Percentiles rank a stretch among this genome's conserved stretches.
Conservation (phyloP, 2,888 invertebrate species). For the Neocrepidodera transversa region DNA sequence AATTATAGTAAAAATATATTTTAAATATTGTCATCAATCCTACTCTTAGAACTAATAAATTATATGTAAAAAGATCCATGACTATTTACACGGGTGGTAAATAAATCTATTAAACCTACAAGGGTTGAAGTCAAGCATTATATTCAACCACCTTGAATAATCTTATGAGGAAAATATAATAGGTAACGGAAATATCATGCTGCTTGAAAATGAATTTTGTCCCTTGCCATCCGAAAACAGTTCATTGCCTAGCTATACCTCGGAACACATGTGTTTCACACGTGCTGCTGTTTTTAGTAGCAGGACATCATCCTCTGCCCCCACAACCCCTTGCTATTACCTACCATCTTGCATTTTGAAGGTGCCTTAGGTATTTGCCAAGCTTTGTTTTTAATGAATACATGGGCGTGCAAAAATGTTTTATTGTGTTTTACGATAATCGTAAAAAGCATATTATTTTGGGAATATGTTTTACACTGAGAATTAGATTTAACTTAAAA, state of each 20-base stretch:
- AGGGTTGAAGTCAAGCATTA: background rate
- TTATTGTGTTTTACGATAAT: no score
- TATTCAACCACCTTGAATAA: background rate
- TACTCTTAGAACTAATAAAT: no score
- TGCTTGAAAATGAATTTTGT: slow-evolving; percentile 24
- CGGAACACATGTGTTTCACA: slow-evolving; percentile 50
- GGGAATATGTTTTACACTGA: no score
- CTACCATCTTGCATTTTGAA: slow-evolving; percentile 1
- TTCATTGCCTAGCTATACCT: slow-evolving; percentile 26
- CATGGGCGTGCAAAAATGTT: slow-evolving; percentile 1
- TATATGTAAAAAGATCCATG: no score
- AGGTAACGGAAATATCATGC: slow-evolving; percentile 34
- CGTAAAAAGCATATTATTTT: no score
- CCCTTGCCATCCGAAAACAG: slow-evolving; percentile 25
- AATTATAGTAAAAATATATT: no score
- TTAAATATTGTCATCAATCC: no score
- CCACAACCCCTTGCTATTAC: slow-evolving; percentile 9
- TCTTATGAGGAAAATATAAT: slow-evolving; percentile 17
- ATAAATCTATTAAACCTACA: background rate
- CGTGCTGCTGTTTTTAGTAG: slow-evolving; percentile 48
- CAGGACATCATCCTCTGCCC: slow-evolving; percentile 17
- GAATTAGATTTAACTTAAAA: no score
- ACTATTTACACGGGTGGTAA: no score
- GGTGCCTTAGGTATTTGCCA: slow-evolving; percentile 6
- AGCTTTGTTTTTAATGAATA: background rate